Evolutionary conservation across 2,888 invertebrate species (phyloP), one percentile per base, ranked within the genome.

Genomic region (Drosophila multiciliata): DNA sequence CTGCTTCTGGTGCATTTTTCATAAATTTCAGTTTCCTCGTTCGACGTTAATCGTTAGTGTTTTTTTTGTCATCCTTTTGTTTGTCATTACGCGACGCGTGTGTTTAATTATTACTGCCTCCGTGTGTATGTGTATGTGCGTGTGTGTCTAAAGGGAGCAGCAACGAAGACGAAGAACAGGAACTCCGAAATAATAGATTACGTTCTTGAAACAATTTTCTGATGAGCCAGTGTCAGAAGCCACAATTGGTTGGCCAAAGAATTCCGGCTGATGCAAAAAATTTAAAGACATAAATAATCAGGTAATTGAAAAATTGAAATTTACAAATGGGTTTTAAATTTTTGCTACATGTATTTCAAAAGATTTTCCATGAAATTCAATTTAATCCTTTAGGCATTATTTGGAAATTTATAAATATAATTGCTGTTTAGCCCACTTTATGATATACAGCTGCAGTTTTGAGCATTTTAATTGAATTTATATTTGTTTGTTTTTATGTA

Each of bases 51-150:
- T 38, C 15, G 32, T 61, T 36, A n/a, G n/a, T 42, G 54, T 40
- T 45, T 36, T 45, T 45, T 48, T 57, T 49, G 38, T 32, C 33
- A 38, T 57, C 11, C 29, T 63, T 55, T 66, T 54, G 53, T 61
- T 66, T 59, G 55, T 59, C 66, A 69, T 48, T 68, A 50, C 70
- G 75, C 66, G 62, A 55, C 73, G 88, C 85, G 89, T 76, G 85
- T 84, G 76, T 49, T 75, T 81, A 83, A 81, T 78, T 83, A 69
- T 66, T 52, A 45, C 57, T 26, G 64, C 17, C 29, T 42, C 33
- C 48, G 45, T 45, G 33, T 3, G 3, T 35, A 23, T 2, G 40
- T 9, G 52, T 50, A 20, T 35, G 54, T 17, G 23, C 23, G 33
- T 12, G 20, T 48, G 48, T 23, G 23, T 11, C 71, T 36, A 42